phyloP scores from a whole-genome alignment of 2,113 vertebrate species.

The Pachycephala philippinensis region DNA sequence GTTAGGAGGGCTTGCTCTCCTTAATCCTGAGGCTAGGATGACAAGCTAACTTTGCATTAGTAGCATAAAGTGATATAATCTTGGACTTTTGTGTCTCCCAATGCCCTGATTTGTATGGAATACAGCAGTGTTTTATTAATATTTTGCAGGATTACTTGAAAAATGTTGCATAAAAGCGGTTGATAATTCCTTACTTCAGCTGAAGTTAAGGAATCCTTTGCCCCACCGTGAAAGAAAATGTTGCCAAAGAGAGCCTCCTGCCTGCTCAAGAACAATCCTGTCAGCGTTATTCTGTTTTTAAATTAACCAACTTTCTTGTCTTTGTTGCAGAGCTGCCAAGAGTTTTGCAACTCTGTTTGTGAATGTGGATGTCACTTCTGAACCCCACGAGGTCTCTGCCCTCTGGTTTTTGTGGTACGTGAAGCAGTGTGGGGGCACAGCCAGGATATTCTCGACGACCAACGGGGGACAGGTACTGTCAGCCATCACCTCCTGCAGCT shows the following conservation, averaged over 20 bases:
- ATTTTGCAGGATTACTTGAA: background rate
- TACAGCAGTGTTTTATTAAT: background rate
- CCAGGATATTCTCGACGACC: conserved; percentile 89
- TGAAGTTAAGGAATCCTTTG: background rate
- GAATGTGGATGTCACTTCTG: conserved; percentile 91
- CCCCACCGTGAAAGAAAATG: background rate
- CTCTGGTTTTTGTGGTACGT: conserved; percentile 99
- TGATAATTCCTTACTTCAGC: background rate
- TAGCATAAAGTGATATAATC: background rate
- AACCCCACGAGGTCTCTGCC: conserved; percentile 92
- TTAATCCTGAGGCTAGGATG: background rate
- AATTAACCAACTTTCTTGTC: background rate
- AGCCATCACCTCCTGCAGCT: background rate
- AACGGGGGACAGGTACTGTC: conserved; percentile 91
- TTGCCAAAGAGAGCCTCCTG: background rate
- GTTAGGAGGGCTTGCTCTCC: background rate
- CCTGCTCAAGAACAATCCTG: background rate
- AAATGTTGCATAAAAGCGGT: background rate
- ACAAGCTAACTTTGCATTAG: background rate
- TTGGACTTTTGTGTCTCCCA: background rate
- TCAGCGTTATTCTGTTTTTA: background rate
- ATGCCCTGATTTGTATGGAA: background rate
- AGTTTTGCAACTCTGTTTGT: conserved; percentile 88
- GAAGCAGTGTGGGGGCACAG: conserved; percentile 91
- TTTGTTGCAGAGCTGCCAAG: conserved; percentile 73